phyloP scores from a whole-genome alignment of 1,140 invertebrate species.

The Agrypnia vestita region DNA sequence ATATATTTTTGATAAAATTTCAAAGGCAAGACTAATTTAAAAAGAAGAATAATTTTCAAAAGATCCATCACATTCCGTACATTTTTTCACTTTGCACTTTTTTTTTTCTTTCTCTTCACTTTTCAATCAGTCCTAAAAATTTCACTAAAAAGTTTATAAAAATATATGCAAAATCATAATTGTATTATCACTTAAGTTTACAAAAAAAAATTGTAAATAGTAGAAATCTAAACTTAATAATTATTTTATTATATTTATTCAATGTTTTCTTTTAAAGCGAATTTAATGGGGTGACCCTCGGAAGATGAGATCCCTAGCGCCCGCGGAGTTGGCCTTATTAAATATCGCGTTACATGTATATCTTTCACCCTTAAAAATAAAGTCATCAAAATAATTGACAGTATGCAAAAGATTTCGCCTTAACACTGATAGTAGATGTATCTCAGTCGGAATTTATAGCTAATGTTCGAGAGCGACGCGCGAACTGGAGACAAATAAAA shows the following conservation, averaged over 20 bases:
- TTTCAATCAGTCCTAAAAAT: constrained; percentile 10
- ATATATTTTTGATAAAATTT: background rate
- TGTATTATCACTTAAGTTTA: constrained; percentile 37
- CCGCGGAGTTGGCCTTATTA: background rate
- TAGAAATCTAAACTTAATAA: background rate
- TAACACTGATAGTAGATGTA: constrained; percentile 22
- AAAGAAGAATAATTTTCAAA: constrained; percentile 28
- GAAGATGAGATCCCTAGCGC: constrained; percentile 11
- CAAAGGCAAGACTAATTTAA: constrained; percentile 31
- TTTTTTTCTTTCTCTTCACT: constrained; percentile 9
- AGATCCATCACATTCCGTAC: constrained; percentile 27
- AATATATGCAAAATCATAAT: constrained; percentile 21
- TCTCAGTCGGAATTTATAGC: constrained; percentile 34
- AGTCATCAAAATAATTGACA: constrained; percentile 57
- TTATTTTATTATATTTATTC: background rate
- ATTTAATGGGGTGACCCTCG: constrained; percentile 5
- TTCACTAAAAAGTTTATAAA: constrained; percentile 47
- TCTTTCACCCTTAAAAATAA: constrained; percentile 43
- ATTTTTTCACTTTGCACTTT: constrained; percentile 26
- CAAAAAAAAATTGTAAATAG: constrained; percentile 21
- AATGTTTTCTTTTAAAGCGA: constrained; percentile 24
- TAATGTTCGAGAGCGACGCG: constrained; percentile 12
- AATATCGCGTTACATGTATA: background rate
- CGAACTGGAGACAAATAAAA: background rate
- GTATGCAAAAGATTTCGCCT: constrained; percentile 30